Evolutionary conservation across 2,888 invertebrate genomes (phyloP).

Genomic region (Ectemnius continuus): DNA sequence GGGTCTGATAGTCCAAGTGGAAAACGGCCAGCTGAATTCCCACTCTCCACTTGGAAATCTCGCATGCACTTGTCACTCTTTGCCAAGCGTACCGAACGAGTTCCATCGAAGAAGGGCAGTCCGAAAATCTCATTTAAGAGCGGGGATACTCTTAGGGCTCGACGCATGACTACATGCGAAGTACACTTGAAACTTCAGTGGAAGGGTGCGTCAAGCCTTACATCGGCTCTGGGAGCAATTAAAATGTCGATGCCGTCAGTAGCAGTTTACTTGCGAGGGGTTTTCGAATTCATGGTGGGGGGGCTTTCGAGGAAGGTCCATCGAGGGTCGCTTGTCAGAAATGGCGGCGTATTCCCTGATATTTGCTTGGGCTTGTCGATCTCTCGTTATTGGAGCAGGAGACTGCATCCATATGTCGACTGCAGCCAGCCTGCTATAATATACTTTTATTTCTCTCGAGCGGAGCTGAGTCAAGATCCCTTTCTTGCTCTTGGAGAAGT

Average conservation of each 20-base stretch:
- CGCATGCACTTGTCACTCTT: background rate
- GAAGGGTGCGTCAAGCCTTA: no score
- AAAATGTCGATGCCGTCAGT: conserved; percentile 1
- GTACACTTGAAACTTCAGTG: no score
- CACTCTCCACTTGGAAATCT: background rate
- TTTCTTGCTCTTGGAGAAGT: conserved; percentile 23
- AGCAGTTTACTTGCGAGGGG: no score
- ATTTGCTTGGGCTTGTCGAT: no score
- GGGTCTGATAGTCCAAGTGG: background rate
- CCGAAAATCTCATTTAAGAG: background rate
- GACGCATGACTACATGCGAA: background rate
- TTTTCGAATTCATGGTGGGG: no score
- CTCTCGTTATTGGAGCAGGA: background rate
- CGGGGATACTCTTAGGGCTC: background rate
- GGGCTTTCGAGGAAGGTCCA: no score
- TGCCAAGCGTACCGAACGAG: background rate
- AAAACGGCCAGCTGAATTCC: conserved; percentile 14
- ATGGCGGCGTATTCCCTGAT: no score
- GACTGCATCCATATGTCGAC: background rate
- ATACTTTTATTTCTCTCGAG: conserved; percentile 15
- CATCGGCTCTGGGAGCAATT: background rate
- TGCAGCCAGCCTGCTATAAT: background rate
- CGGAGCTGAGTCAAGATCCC: conserved; percentile 15
- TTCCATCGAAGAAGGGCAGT: background rate
- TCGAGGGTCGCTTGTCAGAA: no score